Evolutionary conservation across 2,888 invertebrate genomes (phyloP).

Genomic region (Xanthorhoe designata): DNA sequence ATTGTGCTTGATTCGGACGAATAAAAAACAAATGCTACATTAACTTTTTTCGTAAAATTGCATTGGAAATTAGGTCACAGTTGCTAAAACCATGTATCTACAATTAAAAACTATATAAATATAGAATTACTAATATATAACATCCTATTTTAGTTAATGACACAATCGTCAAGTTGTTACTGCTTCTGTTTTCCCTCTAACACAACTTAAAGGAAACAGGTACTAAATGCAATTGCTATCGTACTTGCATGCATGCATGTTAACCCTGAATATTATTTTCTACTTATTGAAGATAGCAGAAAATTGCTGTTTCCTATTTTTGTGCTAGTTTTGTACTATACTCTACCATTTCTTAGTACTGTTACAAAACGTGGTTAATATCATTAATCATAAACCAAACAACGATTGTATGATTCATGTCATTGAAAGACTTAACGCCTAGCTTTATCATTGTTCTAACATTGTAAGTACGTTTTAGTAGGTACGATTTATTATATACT

Average conservation of each 20-base stretch:
- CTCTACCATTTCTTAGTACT: not conserved
- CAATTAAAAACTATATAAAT: no score
- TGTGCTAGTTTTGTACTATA: not conserved
- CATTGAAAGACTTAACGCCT: constrained; percentile 18
- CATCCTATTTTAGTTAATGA: constrained; percentile 13
- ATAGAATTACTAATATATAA: not conserved
- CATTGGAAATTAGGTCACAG: no score
- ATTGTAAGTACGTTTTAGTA: constrained; percentile 20
- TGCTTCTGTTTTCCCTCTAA: constrained; percentile 22
- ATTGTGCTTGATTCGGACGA: no score
- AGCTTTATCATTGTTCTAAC: constrained; percentile 37
- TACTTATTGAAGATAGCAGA: not conserved
- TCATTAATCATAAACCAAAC: constrained; percentile 21
- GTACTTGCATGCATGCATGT: not conserved
- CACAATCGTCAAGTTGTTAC: not conserved
- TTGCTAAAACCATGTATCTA: no score
- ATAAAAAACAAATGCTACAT: no score
- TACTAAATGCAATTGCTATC: not conserved
- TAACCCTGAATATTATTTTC: not conserved
- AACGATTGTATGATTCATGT: constrained; percentile 34
- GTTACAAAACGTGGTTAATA: not conserved
- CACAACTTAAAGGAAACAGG: not conserved
- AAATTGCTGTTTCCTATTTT: not conserved
- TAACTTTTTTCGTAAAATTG: no score
- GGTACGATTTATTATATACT: constrained; percentile 24